A percentile compares a stretch with the other conserved stretches of the same genome.
These are phyloP conservation scores for Sus scrofa DNA, from an alignment of 2,113 vertebrate genomes.

Conservation along the genomic window DNA sequence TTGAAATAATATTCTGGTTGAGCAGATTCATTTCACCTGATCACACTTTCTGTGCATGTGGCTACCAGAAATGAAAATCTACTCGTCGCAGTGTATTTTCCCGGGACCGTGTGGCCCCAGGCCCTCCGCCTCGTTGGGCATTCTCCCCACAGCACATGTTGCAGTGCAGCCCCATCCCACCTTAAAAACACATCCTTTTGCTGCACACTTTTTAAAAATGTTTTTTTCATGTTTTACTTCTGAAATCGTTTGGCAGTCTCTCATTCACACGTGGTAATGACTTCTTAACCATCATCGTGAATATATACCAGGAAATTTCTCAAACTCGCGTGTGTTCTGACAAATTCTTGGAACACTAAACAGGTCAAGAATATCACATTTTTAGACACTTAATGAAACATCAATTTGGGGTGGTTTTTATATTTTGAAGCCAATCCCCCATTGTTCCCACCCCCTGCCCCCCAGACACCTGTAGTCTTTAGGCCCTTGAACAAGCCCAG, in stretches of 20 bases:
- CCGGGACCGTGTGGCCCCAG: too few species aligned
- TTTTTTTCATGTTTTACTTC: background rate
- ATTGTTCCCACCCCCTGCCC: fast-evolving
- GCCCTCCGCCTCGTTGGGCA: background rate
- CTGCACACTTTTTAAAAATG: background rate
- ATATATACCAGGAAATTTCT: background rate
- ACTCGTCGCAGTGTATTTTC: background rate
- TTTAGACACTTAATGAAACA: background rate
- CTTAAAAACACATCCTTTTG: background rate
- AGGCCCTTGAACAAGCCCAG: background rate
- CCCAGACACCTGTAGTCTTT: too few species aligned
- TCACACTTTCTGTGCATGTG: background rate
- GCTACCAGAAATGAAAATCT: background rate
- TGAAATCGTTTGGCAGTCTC: background rate
- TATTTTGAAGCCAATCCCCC: background rate
- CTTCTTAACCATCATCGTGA: background rate
- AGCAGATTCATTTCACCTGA: background rate
- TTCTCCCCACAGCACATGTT: background rate
- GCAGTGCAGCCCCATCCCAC: too few species aligned
- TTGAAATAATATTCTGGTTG: background rate
- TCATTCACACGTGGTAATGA: background rate
- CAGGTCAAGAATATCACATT: background rate
- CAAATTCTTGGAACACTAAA: background rate
- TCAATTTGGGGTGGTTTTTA: background rate
- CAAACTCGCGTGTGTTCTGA: background rate